These are phyloP conservation scores for Zaprionus taronus DNA, from an alignment of 1,140 invertebrate species.

Conservation along the genomic window DNA sequence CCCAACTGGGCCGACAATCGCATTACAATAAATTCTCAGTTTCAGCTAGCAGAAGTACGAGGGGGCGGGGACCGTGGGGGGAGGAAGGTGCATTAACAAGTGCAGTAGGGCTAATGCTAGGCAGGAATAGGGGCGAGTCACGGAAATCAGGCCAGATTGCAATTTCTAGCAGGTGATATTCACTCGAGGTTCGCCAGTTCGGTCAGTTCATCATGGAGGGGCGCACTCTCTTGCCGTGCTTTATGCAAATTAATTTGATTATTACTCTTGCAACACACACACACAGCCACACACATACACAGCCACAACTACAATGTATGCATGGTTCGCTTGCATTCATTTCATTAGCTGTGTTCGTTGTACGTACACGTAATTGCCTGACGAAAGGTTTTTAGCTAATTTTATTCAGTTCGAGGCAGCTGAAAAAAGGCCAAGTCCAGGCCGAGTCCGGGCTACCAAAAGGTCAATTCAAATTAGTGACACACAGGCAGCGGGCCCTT, in stretches of 20 bases:
- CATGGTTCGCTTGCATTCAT: constrained; percentile 59
- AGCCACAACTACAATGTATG: constrained; percentile 18
- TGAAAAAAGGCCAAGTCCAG: constrained; percentile 19
- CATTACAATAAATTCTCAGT: constrained; percentile 76
- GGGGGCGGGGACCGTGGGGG: not conserved
- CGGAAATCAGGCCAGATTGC: constrained; percentile 54
- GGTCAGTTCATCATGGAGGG: not conserved
- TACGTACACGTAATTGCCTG: constrained; percentile 26
- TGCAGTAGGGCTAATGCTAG: constrained; percentile 11
- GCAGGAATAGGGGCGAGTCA: constrained; percentile 3
- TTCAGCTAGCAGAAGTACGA: not conserved
- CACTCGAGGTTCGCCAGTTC: not conserved
- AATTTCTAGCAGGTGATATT: not conserved
- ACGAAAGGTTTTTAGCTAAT: constrained; percentile 64
- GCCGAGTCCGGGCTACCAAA: constrained; percentile 2
- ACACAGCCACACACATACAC: not conserved
- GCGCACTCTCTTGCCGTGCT: constrained; percentile 10
- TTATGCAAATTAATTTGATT: constrained; percentile 77
- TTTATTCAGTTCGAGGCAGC: constrained; percentile 45
- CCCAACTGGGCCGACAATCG: constrained; percentile 59
- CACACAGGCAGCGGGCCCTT: not conserved
- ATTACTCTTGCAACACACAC: constrained; percentile 39
- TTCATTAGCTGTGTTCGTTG: constrained; percentile 51
- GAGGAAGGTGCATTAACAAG: constrained; percentile 37
- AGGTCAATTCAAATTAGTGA: constrained; percentile 21